phyloP scores from a whole-genome alignment of 2,888 invertebrate species.

The Formica aserva region DNA sequence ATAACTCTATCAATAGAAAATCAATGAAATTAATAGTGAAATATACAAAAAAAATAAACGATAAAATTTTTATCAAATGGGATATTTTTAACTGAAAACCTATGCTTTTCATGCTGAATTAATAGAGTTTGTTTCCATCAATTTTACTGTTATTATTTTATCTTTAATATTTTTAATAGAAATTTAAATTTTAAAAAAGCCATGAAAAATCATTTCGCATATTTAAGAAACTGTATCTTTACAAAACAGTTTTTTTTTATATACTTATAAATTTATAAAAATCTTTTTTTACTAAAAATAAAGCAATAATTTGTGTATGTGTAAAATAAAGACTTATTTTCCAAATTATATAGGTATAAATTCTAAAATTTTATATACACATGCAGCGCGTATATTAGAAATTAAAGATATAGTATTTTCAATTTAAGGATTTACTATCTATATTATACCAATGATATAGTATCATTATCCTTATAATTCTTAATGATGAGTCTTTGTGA shows the following conservation, averaged over 20 bases:
- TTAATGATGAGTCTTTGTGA: neutral
- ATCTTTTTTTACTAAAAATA: neutral
- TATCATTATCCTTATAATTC: neutral
- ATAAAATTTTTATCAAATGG: neutral
- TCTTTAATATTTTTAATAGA: neutral
- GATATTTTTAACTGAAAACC: neutral
- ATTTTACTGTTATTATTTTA: neutral
- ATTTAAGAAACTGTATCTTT: neutral
- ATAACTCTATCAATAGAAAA: neutral
- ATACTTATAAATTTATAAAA: neutral
- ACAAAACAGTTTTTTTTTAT: neutral
- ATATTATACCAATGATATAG: neutral
- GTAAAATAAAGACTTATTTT: neutral
- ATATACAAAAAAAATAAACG: neutral
- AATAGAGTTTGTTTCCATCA: neutral
- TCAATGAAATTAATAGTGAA: neutral
- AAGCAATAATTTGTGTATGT: neutral
- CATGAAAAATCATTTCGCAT: neutral
- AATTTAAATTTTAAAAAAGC: neutral
- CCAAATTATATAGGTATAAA: constrained; percentile 7
- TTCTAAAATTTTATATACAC: neutral
- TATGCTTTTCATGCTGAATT: neutral
- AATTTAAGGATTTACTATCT: neutral
- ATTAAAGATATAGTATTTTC: neutral
- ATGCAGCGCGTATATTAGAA: neutral